Conservation (phyloP, 1,140 invertebrate genomes). For the Nephila pilipes region DNA sequence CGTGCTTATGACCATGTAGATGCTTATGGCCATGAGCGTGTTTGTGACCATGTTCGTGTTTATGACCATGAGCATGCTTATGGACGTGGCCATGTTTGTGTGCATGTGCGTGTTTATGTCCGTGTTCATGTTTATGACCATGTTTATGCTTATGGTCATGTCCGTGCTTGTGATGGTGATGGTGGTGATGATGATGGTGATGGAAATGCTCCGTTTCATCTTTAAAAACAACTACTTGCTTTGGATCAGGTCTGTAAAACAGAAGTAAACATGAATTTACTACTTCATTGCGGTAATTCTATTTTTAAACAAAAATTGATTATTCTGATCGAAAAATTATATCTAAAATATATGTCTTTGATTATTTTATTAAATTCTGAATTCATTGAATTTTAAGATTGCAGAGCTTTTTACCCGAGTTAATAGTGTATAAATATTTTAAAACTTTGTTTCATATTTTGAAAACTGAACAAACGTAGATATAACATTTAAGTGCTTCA, state of each 20-base stretch:
- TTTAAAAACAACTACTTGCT: conserved; percentile 55
- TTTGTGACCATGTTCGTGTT: conserved; percentile 59
- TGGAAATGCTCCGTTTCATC: conserved; percentile 66
- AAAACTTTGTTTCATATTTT: too few relatives aligned
- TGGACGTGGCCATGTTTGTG: conserved; percentile 64
- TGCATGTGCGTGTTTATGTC: conserved; percentile 57
- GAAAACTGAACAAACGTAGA: too few relatives aligned
- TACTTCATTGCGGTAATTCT: too few relatives aligned
- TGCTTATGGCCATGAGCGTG: conserved; percentile 67
- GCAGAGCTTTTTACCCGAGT: too few relatives aligned
- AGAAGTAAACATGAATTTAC: neutral
- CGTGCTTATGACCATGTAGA: conserved; percentile 56
- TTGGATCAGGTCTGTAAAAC: conserved; percentile 57
- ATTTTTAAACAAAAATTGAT: too few relatives aligned
- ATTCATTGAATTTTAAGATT: too few relatives aligned
- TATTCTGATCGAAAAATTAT: too few relatives aligned
- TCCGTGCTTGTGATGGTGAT: conserved; percentile 66
- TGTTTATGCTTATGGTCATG: conserved; percentile 62
- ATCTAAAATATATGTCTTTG: too few relatives aligned
- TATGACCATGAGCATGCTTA: conserved; percentile 67
- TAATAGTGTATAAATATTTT: too few relatives aligned
- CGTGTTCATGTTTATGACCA: conserved; percentile 65
- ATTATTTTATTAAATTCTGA: too few relatives aligned
- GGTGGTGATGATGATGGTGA: conserved; percentile 67
- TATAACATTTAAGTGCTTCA: too few relatives aligned